These are phyloP conservation scores for Diadegma fenestrale DNA, from an alignment of 2,888 invertebrate genomes.

Conservation along the genomic window DNA sequence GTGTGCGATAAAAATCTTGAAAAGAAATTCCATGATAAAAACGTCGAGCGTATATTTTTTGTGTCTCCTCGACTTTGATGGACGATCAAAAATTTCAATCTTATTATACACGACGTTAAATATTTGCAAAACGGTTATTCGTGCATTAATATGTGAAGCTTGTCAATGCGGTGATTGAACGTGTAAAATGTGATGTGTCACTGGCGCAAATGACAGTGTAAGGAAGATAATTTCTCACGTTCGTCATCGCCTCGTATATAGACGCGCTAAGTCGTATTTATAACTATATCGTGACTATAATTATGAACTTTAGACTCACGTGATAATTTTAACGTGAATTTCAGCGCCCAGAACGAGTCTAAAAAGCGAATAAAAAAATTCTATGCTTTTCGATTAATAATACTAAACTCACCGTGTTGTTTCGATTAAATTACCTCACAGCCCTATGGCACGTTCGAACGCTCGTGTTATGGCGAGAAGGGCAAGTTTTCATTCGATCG, in stretches of 20 bases:
- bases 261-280: background rate
- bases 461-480: slow-evolving; percentile 26
- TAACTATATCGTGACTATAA: background rate
- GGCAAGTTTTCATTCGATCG: slow-evolving; percentile 56
- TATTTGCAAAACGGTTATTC: slow-evolving; percentile 39
- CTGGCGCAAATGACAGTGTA: background rate
- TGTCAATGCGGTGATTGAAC: slow-evolving; percentile 26
- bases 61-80: background rate
- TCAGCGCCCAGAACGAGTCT: background rate
- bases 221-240: slow-evolving; percentile 3
- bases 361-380: background rate
- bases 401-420: slow-evolving; percentile 12
- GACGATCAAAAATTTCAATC: slow-evolving; percentile 1
- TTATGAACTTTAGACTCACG: background rate
- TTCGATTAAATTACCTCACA: slow-evolving; percentile 50
- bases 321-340: background rate
- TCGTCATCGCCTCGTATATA: background rate
- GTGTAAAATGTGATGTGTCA: slow-evolving; percentile 17
- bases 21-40: slow-evolving; percentile 25
- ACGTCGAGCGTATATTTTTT: background rate
- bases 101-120: background rate
- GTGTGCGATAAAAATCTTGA: slow-evolving; percentile 4
- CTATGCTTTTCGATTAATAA: background rate
- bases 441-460: slow-evolving; percentile 31
- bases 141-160: slow-evolving; percentile 25